Conservation (phyloP, 2,797 vertebrate species). For the Trematomus bernacchii region DNA sequence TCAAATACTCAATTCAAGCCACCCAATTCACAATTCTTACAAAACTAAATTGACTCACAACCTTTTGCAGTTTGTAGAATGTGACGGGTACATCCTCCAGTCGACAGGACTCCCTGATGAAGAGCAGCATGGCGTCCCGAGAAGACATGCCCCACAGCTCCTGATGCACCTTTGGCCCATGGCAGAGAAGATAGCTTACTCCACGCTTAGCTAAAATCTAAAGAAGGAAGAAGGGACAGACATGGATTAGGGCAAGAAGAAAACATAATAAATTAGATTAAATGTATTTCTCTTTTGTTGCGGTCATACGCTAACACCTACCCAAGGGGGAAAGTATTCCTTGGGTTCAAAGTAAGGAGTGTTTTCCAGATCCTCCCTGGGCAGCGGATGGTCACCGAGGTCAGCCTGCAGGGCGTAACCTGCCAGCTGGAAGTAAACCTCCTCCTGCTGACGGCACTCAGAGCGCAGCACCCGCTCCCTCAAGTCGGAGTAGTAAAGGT, state of each 20-base stretch:
- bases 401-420: slow-evolving; percentile 92
- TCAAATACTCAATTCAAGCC: slow-evolving; percentile 1
- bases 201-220: slow-evolving; percentile 92
- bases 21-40: background rate
- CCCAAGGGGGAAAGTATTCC: slow-evolving; percentile 94
- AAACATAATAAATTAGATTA: background rate
- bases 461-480: slow-evolving; percentile 91
- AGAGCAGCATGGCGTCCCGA: slow-evolving; percentile 88
- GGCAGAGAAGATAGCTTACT: slow-evolving; percentile 89
- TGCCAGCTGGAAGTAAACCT: slow-evolving; percentile 94
- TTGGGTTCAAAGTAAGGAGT: slow-evolving; percentile 91
- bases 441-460: slow-evolving; percentile 91
- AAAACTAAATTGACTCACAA: slow-evolving; percentile 70
- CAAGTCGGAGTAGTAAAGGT: slow-evolving; percentile 91
- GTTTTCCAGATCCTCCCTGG: slow-evolving; percentile 61
- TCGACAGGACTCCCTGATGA: slow-evolving; percentile 91
- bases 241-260: background rate
- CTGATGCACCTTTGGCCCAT: slow-evolving; percentile 90
- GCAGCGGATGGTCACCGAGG: slow-evolving; percentile 85
- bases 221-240: background rate
- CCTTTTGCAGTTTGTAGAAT: slow-evolving; percentile 94
- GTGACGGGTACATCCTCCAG: slow-evolving; percentile 95
- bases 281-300: background rate
- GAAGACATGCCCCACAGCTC: slow-evolving; percentile 89
- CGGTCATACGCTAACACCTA: slow-evolving; percentile 69